Base-by-base conservation (phyloP, 2,113 vertebrate species). In the Pollachius pollachius region DNA sequence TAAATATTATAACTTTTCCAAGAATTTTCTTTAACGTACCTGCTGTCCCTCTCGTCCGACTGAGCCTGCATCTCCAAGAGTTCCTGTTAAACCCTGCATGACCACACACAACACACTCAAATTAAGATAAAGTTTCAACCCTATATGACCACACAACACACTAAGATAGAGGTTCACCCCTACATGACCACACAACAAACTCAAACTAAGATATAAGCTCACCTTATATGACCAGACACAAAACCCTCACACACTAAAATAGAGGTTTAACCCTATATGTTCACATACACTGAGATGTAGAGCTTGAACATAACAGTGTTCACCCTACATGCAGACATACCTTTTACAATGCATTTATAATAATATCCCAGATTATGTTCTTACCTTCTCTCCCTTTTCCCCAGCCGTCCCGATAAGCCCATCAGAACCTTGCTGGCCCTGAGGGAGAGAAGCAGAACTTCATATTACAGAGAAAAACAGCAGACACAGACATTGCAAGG, bases 311-410 rank as follows among this genome's bases (percentile, higher is more conserved):
- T 7, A 7, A 48, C 12, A 9, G 12, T 9, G 11, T 13, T 7
- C 12, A 48, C 12, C 41, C 8, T 48, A 48, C 41, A 48, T 9
- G 41, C 12, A 13, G 6, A 34, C 30, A 34, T 5, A 34, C 30
- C 4, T 34, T 48, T 48, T 48, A 48, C 41, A 48, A 0, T 48
- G 41, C 12, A 48, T 48, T 9, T 48, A 48, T 7, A 48, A 48
- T 48, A 9, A 48, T 13, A 48, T 7, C 8, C 41, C 41, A 48
- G 41, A 17, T 27, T 37, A 68, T 16, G 52, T 21, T 58, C 83
- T 90, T 75, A 96, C 95, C 93, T 91, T 94, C n/a, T 87, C 84
- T 77, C 94, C 95, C 87, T 72, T 92, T 67, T 90, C 79, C 41
- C 94, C 95, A 0, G 69, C 61, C 66, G 85, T 63, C 16, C 95